Base-by-base conservation (phyloP, 2,797 vertebrate species). In the Mormyrops boulengeri region DNA sequence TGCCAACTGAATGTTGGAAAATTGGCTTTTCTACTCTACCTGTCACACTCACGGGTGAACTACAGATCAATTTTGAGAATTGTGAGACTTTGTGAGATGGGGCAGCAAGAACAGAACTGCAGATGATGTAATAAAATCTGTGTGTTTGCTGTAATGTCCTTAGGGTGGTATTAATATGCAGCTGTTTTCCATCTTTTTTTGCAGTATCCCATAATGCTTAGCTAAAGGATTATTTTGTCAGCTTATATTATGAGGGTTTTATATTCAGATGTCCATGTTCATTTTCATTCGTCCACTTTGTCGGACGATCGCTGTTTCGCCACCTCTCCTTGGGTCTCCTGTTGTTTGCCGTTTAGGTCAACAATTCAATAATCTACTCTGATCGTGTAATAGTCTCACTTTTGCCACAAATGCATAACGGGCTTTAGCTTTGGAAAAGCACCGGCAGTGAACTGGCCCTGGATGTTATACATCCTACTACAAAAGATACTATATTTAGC, bases 101-200 rank as follows among this genome's bases (percentile, higher is more conserved):
- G n/a, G n/a, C n/a, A n/a, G n/a, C 66, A 4, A 69, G 66, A 69
- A 34, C 66, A 38, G 30, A 73, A 14, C 66, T 38, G 80, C 80
- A 47, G 41, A 44, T 49, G 38, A 44, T 84, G 38, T 84, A 84
- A 84, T 88, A 90, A 92, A 53, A 22, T 22, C 87, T 57, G 30
- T 52, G 53, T 11, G 22, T 44, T 60, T 60, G 89, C 88, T 90
- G 0, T 22, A 47, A 88, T 47, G n/a, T 90, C 90, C 90, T 52
- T 9, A 2, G 66, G 90, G 5, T 62, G 1, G 89, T 87, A 88
- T 77, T 88, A 80, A 82, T 73, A 73, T 88, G 88, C 38, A 85
- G n/a, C 84, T 85, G 22, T 60, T 30, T 30, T 0, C 1, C 12
- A 17, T 34, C 38, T 19, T 55, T 22, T 57, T 85, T 80, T 85